Percentiles rank a stretch among this genome's conserved stretches.
Evolutionary conservation across 2,113 vertebrate species (phyloP).

Genomic region (Clupea harengus): DNA sequence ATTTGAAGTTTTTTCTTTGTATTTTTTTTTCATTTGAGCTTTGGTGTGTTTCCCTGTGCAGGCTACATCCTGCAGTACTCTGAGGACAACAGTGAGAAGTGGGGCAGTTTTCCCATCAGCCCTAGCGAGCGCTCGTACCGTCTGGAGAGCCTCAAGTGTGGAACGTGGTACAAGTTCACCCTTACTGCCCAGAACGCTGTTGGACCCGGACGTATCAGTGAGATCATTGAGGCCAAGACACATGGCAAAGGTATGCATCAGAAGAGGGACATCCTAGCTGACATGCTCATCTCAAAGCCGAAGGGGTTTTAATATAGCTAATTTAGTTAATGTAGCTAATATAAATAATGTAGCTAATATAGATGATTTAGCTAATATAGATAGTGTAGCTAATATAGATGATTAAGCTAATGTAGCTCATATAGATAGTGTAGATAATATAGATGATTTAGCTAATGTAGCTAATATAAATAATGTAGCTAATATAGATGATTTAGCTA

Average conservation of each 20-base stretch:
- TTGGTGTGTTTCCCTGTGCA: constrained; percentile 49
- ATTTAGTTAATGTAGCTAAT: too few relatives aligned
- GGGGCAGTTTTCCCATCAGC: constrained; percentile 97
- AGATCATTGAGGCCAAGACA: constrained; percentile 98
- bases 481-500: too few relatives aligned
- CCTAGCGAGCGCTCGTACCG: constrained; percentile 95
- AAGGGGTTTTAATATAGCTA: too few relatives aligned
- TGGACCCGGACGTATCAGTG: constrained; percentile 95
- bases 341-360: too few relatives aligned
- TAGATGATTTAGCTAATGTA: too few relatives aligned
- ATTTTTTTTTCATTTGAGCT: too few relatives aligned
- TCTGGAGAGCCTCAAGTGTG: constrained; percentile 92
- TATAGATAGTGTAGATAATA: too few relatives aligned
- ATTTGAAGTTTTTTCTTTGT: too few relatives aligned
- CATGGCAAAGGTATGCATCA: constrained; percentile 85
- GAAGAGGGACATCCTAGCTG: not conserved
- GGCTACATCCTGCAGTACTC: constrained; percentile 98
- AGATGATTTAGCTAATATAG: too few relatives aligned
- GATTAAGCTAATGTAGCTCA: too few relatives aligned
- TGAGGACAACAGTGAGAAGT: constrained; percentile 97
- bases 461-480: too few relatives aligned
- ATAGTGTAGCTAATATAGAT: too few relatives aligned
- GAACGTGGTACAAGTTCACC: constrained; percentile 99
- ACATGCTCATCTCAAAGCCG: not conserved
- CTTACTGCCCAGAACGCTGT: constrained; percentile 97